Percentiles rank a stretch among this genome's conserved stretches.
Evolutionary conservation across 2,113 vertebrate species (phyloP).

Genomic region (Psilopogon haemacephalus): DNA sequence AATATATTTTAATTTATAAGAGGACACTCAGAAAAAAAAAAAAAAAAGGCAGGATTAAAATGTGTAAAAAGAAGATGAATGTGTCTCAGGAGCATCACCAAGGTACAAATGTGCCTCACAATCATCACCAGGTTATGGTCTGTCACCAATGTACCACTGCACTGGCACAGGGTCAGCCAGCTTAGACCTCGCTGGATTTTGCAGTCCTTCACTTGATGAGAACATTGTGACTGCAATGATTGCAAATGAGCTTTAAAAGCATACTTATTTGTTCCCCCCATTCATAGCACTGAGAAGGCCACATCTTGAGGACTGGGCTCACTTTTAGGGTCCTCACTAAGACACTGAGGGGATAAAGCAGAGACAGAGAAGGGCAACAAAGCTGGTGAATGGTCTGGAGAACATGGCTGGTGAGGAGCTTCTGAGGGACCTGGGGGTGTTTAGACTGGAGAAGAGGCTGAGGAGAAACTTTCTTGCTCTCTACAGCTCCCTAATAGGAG

Average conservation of each 20-base stretch:
- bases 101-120: background rate
- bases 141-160: background rate
- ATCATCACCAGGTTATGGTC: background rate
- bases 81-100: background rate
- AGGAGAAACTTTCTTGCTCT: too few species aligned
- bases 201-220: background rate
- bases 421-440: too few species aligned
- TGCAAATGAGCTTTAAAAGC: background rate
- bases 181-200: background rate
- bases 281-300: too few species aligned
- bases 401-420: too few species aligned
- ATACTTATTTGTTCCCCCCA: background rate
- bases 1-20: slow-evolving; percentile 28
- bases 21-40: background rate
- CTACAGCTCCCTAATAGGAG: too few species aligned
- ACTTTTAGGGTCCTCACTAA: too few species aligned
- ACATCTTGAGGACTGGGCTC: too few species aligned
- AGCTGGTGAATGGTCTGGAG: too few species aligned
- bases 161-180: background rate
- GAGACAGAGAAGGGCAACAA: too few species aligned
- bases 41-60: background rate
- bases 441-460: too few species aligned
- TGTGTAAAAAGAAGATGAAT: background rate
- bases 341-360: too few species aligned
- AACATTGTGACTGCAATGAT: background rate